Conservation (phyloP, 1,140 invertebrate genomes). For the Hypothenemus hampei region DNA sequence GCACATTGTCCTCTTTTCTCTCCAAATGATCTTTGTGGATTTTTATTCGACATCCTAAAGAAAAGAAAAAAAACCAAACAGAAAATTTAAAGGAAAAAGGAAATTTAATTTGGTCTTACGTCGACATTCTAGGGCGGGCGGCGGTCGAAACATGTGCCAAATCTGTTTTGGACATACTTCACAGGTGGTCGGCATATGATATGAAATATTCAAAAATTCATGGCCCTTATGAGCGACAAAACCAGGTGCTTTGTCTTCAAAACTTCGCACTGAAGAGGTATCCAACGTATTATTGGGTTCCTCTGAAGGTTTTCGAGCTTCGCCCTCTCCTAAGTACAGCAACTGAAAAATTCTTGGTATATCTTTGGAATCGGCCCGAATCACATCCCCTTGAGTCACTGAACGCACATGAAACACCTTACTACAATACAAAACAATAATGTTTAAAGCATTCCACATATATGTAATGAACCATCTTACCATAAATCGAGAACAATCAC, state of each 20-base stretch:
- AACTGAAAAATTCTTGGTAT: conserved; percentile 98
- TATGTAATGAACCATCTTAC: conserved; percentile 47
- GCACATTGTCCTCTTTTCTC: conserved; percentile 76
- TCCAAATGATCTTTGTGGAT: conserved; percentile 93
- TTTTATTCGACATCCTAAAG: conserved; percentile 89
- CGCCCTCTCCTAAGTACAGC: conserved; percentile 89
- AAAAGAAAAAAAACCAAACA: neutral
- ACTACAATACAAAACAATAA: conserved; percentile 52
- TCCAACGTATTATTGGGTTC: conserved; percentile 46
- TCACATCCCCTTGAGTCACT: conserved; percentile 97
- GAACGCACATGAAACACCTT: conserved; percentile 98
- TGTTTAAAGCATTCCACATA: neutral
- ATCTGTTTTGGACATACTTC: conserved; percentile 95
- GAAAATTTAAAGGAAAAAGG: neutral
- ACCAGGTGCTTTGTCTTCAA: conserved; percentile 66
- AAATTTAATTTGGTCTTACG: conserved; percentile 52
- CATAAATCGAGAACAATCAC: conserved; percentile 92
- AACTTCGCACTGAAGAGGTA: conserved; percentile 46
- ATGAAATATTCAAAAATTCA: conserved; percentile 93
- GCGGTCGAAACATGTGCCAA: conserved; percentile 96
- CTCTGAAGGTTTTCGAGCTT: conserved; percentile 80
- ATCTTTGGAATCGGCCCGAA: conserved; percentile 96
- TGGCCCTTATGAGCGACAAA: conserved; percentile 89
- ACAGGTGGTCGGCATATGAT: conserved; percentile 96
- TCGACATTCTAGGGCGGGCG: conserved; percentile 93